Conservation (phyloP, 2,888 invertebrate genomes). For the Strigamia crassipes region DNA sequence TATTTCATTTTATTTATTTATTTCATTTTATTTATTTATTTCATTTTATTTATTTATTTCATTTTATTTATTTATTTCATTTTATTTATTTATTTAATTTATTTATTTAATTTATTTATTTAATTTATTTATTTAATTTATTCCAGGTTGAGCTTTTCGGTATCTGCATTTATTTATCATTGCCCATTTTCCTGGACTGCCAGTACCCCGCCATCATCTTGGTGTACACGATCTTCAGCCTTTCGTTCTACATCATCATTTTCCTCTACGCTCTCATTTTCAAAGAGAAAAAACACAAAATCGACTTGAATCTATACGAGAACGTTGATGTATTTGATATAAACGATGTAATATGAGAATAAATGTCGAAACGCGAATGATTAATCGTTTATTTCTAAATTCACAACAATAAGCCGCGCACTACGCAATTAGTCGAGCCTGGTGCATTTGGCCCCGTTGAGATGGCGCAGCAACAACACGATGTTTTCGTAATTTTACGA, state of each 20-base stretch:
- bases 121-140: not conserved
- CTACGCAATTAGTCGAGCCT: no score
- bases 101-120: not conserved
- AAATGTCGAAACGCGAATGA: not conserved
- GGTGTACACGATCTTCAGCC: not conserved
- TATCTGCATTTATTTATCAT: not conserved
- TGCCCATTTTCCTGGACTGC: not conserved
- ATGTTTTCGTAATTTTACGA: not conserved
- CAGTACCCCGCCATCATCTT: not conserved
- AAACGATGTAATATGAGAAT: not conserved
- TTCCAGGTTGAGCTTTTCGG: not conserved
- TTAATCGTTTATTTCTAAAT: not conserved
- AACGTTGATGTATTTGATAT: conserved; percentile 1
- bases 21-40: no score
- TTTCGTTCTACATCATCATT: not conserved
- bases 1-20: no score
- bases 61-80: no score
- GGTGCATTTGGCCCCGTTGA: not conserved
- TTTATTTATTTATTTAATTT: no score
- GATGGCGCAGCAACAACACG: not conserved
- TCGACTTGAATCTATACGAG: not conserved
- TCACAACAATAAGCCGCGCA: not conserved
- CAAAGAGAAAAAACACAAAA: not conserved
- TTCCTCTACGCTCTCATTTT: not conserved
- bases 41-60: no score